Conservation (phyloP, 2,888 invertebrate genomes). For the Rhimphoctona megacephalus region DNA sequence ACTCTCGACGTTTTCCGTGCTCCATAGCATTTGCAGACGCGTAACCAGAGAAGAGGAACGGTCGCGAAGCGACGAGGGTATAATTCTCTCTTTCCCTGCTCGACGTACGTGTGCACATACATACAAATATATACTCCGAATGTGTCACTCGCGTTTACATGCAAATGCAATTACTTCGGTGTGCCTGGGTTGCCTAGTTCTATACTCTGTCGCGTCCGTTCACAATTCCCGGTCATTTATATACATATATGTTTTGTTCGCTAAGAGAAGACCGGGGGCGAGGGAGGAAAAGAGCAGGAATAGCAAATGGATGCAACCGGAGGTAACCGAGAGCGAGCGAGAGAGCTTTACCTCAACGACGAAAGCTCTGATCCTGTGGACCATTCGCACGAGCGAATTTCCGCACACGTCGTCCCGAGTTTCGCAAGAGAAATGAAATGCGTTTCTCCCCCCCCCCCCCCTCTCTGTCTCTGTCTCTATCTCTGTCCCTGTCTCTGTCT, state of each 20-base stretch:
- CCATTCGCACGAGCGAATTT: conserved; percentile 55
- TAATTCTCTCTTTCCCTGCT: conserved; percentile 30
- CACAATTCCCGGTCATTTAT: conserved; percentile 52
- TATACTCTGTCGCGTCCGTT: conserved; percentile 53
- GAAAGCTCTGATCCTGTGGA: conserved; percentile 56
- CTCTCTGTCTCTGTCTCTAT: neutral
- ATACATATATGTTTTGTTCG: neutral
- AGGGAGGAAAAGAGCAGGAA: conserved; percentile 41
- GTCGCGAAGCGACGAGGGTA: conserved; percentile 32
- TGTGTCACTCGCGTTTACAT: conserved; percentile 74
- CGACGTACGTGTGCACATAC: conserved; percentile 15
- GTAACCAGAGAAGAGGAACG: conserved; percentile 49
- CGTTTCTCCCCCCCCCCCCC: neutral
- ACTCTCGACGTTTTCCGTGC: conserved; percentile 52
- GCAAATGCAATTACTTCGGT: conserved; percentile 78
- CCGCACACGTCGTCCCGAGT: conserved; percentile 60
- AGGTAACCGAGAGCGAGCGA: conserved; percentile 19
- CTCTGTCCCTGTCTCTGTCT: no score
- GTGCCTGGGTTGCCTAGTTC: conserved; percentile 66
- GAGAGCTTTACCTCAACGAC: conserved; percentile 45
- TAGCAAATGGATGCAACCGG: conserved; percentile 51
- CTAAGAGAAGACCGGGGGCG: neutral
- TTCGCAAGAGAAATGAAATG: conserved; percentile 68
- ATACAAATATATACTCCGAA: conserved; percentile 53
- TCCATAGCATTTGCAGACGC: conserved; percentile 47